Evolutionary conservation across 2,888 invertebrate species (phyloP), one percentile per base, ranked within the genome.

Genomic region (Apotomis turbidana): DNA sequence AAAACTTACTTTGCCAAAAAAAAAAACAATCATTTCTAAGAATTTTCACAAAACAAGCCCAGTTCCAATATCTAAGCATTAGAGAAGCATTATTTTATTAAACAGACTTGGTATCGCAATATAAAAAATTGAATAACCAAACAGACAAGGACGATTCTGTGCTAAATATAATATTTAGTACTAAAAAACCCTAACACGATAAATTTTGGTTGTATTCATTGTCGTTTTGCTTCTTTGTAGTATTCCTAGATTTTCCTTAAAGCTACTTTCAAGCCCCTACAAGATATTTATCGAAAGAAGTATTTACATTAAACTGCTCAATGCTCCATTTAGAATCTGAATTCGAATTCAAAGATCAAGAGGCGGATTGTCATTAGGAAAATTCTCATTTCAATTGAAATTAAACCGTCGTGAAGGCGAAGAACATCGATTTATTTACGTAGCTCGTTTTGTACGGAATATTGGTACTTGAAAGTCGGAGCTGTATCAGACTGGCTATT

Each of bases 371-470:
- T 76, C 77, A 81, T 80, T 78, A 77, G 77, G 73, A 69, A 76
- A 75, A 77, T 75, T 76, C 77, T 74, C 79, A 76, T 80, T 81
- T 76, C 78, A 70, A 80, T 83, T 79, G 78, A 80, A 79, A 80
- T 80, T 74, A 74, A 79, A 78, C 66, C 72, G 68, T 63, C 62
- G 12, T 57, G 68, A n/a, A 64, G 46, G 61, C 38, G 68, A 27
- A 41, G 60, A 46, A 73, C 67, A 67, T 75, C 72, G 70, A 72
- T 70, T 74, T 71, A 70, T 67, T 74, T 70, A 51, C 74, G 51
- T 70, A 68, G 70, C 68, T 63, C 72, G 64, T 72, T 61, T 67
- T 64, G 52, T 59, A 36, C 15, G 54, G 68, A 70, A 73, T 73
- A 74, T 74, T 74, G 70, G 69, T 61, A 67, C 66, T 75, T 74